Evolutionary conservation across 2,888 invertebrate genomes (phyloP), one percentile per base, ranked within the genome.

Genomic region (Silvanus unidentatus): DNA sequence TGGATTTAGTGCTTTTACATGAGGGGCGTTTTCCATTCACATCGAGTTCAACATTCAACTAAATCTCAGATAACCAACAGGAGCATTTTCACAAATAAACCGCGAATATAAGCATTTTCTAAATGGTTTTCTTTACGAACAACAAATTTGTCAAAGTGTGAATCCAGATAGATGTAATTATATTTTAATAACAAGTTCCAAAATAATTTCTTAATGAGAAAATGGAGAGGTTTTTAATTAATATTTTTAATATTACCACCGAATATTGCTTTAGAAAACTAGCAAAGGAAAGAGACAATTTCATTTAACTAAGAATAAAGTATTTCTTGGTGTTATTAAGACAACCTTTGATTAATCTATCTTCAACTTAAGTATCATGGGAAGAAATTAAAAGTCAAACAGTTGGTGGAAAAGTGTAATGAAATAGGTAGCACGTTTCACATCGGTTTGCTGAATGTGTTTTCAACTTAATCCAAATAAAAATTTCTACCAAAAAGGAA

Each of bases 21-120:
- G 15, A 37, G 37, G 37, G 37, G 37, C 37, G 37, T 13, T 37
- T 37, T 11, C 37, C 37, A 32, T 32, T 4, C 32, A n/a, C 5
- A 32, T n/a, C 4, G 4, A 3, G n/a, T 11, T 12, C 4, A 9
- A 37, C 37, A 37, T 37, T 37, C 4, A 22, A 37, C 5, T 12
- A 37, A 37, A 37, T 37, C 14, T 37, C 37, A 32, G 32, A 32
- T 32, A 4, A 37, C 37, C 14, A 16, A n/a, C n/a, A n/a, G n/a
- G n/a, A n/a, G n/a, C n/a, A n/a, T n/a, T 37, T 37, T 37, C 15
- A 37, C 37, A 37, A 37, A 13, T 12, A 4, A 37, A 37, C 14
- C 37, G 3, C 13, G 5, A 37, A 16, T 15, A 37, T 37, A 37
- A 13, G 37, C 37, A 37, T 12, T 37, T 13, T 37, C 37, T 13